Base-by-base conservation (phyloP, 2,113 vertebrate genomes). In the Ascaphus truei region DNA sequence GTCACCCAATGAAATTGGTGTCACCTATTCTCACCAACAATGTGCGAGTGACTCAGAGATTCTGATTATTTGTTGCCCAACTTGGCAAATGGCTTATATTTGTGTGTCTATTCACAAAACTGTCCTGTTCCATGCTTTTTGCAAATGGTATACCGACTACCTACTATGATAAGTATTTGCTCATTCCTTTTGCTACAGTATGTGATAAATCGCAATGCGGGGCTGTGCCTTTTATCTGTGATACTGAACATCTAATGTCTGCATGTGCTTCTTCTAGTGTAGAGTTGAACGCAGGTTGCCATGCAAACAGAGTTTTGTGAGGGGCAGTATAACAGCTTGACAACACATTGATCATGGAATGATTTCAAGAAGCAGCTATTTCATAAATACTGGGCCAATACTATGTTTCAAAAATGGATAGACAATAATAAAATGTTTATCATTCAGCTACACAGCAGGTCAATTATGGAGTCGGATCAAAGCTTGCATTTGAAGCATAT, bases 11-110 rank as follows among this genome's bases (percentile, higher is more conserved):
- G 11, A 58, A 58, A 43, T 41, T 61, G 45, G 33, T 61, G 56
- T 71, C 48, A 61, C 60, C 31, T 60, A n/a, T 60, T 71, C 57
- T 71, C 34, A 50, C 67, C 15, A 60, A 50, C 10, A 52, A 71
- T 31, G 67, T 71, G 67, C 52, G 26, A 8, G 55, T 71, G 67
- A 52, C 60, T 60, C 57, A 52, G 45, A 56, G n/a, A 61, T 12
- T 20, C 67, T 71, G 43, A 52, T 33, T 43, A 71, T 71, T 39
- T 61, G 34, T 52, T 41, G 33, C 45, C 51, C 26, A 56, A 25
- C 23, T 55, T 15, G 20, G 31, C 51, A 66, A 45, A 20, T 25
- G 63, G 3, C 20, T 33, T 10, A 27, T 15, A 30, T 65, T 53
- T 52, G 29, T 65, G 37, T 52, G 29, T 56, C 37, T 52, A 5